Evolutionary conservation across 2,113 vertebrate species (phyloP), one percentile per base, ranked within the genome.

Genomic region (Crotalus viridis): DNA sequence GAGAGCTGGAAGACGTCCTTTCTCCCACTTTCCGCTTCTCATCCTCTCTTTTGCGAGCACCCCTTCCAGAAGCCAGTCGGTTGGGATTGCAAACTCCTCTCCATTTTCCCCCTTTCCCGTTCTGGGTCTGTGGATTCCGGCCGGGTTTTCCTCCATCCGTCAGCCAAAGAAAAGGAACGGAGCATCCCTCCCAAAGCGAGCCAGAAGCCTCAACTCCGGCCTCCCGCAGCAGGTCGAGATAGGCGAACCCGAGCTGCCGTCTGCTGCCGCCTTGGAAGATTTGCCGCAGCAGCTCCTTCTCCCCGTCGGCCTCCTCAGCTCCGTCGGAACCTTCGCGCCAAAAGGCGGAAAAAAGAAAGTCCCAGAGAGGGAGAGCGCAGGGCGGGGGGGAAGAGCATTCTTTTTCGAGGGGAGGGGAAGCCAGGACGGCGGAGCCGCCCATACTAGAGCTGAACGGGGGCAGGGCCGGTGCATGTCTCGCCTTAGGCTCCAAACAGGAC

Each of bases 381-480:
- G 48, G 39, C 13, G 22, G 55, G 39, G 39, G 86, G 48, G 48
- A 48, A 48, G 64, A 48, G 39, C 26, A 17, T 17, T 2, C n/a
- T 12, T 46, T 85, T 4, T 10, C 5, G n/a, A 48, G 52, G 87
- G 21, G 81, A 21, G n/a, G 39, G 24, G 64, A 33, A 46, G 88
- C 88, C 46, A 54, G 52, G 64, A 57, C 87, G 7, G 69, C 52
- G 92, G 90, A 93, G 88, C 88, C 88, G 89, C 93, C 69, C 91
- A 90, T 90, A 26, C n/a, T 52, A 39, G 85, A 87, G 92, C 88
- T 87, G 88, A 24, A 59, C n/a, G 94, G 94, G 95, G 94, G 69
- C 96, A 93, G 96, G 97, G 95, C 94, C 95, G 46, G 97, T 97
- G 97, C 92, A 97, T 97, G 97, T 94, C 93, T 96, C 95, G 96